These are phyloP conservation scores for Micropoecilia bifurca DNA, from an alignment of 2,797 vertebrate species.

Conservation along the genomic window DNA sequence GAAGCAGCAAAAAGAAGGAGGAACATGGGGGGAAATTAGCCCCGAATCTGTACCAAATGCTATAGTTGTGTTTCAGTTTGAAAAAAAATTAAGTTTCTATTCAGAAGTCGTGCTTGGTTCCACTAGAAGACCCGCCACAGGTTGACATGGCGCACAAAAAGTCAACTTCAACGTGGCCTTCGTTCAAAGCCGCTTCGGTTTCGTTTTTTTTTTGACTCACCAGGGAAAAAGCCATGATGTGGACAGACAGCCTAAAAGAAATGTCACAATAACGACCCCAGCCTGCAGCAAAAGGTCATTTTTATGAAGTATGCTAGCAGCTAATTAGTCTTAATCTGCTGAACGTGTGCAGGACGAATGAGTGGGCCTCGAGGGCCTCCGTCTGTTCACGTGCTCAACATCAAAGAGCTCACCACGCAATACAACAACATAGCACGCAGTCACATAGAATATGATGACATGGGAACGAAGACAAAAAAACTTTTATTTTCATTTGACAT, in stretches of 20 bases:
- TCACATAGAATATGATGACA: background rate
- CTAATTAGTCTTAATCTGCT: conserved; percentile 67
- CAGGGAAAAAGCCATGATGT: conserved; percentile 85
- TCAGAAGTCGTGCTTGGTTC: no score
- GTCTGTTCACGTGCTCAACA: conserved; percentile 54
- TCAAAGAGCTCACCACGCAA: conserved; percentile 29
- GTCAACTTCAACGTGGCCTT: background rate
- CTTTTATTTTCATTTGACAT: background rate
- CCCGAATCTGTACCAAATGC: background rate
- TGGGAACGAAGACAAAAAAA: background rate
- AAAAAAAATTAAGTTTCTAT: rapidly evolving
- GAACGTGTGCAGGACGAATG: conserved; percentile 66
- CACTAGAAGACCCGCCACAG: background rate
- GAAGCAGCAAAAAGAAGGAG: background rate
- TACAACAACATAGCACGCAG: background rate
- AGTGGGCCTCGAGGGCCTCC: background rate
- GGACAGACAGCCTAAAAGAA: conserved; percentile 46
- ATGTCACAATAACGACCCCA: conserved; percentile 51
- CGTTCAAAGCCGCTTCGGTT: background rate
- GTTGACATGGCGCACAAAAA: background rate
- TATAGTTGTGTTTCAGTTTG: background rate
- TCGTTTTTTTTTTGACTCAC: conserved; percentile 71
- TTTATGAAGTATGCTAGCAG: conserved; percentile 57
- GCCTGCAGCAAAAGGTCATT: conserved; percentile 17
- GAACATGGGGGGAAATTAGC: background rate